Conservation (phyloP, 2,113 vertebrate genomes). For the Rhipidura dahli region DNA sequence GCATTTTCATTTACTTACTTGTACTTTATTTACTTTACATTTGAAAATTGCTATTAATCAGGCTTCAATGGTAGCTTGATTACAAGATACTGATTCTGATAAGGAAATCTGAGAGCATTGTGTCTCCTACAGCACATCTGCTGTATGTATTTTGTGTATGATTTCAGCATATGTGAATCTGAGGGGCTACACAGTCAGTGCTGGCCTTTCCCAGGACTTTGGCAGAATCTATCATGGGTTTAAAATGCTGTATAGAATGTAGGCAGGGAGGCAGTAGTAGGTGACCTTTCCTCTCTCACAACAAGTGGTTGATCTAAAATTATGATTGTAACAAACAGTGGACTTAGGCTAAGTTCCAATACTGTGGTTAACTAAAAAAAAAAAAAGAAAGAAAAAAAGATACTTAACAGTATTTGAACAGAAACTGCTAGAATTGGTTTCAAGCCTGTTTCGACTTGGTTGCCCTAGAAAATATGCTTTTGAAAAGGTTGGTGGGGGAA, state of each 20-base stretch:
- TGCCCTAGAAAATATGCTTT: neutral
- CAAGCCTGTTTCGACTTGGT: neutral
- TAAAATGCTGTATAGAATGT: neutral
- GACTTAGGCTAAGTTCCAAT: neutral
- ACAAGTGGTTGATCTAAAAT: slow-evolving; percentile 12
- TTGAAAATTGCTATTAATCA: neutral
- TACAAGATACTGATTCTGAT: neutral
- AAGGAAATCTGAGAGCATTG: neutral
- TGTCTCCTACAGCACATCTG: neutral
- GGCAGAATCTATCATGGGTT: neutral
- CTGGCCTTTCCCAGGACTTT: neutral
- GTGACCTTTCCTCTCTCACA: neutral
- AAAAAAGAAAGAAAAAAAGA: neutral
- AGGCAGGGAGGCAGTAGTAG: neutral
- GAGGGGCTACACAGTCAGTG: neutral
- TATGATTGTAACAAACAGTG: slow-evolving; percentile 6
- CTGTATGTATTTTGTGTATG: neutral
- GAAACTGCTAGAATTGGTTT: slow-evolving; percentile 13
- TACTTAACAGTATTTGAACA: neutral
- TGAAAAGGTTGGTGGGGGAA: neutral
- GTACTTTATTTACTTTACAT: neutral
- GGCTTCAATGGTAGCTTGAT: neutral
- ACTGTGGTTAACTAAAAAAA: neutral
- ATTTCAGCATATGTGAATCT: neutral
- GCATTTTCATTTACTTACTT: neutral